Percentiles rank a stretch among this genome's conserved stretches.
These are phyloP conservation scores for Melanerpes aurifrons DNA, from an alignment of 2,113 vertebrate genomes.

Conservation along the genomic window DNA sequence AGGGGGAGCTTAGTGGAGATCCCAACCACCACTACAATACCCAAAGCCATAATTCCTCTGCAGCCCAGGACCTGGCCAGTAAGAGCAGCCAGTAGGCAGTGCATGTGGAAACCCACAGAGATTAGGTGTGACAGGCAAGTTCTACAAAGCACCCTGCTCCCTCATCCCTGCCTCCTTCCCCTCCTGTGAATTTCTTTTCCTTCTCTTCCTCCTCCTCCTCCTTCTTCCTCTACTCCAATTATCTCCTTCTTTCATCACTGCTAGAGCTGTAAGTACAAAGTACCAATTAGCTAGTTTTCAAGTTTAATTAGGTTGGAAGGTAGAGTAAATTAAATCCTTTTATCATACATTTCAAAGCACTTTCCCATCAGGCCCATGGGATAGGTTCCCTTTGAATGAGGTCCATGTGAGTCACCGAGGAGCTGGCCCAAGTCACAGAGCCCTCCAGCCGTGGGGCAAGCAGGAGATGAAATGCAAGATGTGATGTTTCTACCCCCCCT, in stretches of 20 bases:
- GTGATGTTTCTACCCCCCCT: fast-evolving
- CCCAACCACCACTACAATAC: not conserved
- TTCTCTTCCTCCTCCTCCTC: slow-evolving; percentile 23
- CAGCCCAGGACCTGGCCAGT: not conserved
- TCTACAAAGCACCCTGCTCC: not conserved
- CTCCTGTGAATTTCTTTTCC: slow-evolving; percentile 29
- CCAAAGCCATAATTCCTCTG: not conserved
- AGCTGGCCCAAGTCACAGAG: not conserved
- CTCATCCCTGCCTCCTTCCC: not conserved
- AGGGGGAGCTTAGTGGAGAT: not conserved
- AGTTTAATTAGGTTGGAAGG: slow-evolving; percentile 80
- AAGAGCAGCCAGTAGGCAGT: not conserved
- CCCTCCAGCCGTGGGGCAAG: not conserved
- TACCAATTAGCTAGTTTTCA: slow-evolving; percentile 78
- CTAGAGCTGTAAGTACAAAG: slow-evolving; percentile 70
- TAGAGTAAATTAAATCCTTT: slow-evolving; percentile 79
- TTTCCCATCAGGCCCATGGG: slow-evolving; percentile 52
- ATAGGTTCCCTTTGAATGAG: slow-evolving; percentile 28
- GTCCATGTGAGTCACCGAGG: not conserved
- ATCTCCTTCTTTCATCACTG: slow-evolving; percentile 72
- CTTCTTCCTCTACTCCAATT: slow-evolving; percentile 62
- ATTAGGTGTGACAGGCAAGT: slow-evolving; percentile 18
- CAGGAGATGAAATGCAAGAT: not conserved
- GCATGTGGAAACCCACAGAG: not conserved
- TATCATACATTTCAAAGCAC: slow-evolving; percentile 68